Evolutionary conservation across 2,797 vertebrate species (phyloP).

Genomic region (Pantherophis alleghaniensis): DNA sequence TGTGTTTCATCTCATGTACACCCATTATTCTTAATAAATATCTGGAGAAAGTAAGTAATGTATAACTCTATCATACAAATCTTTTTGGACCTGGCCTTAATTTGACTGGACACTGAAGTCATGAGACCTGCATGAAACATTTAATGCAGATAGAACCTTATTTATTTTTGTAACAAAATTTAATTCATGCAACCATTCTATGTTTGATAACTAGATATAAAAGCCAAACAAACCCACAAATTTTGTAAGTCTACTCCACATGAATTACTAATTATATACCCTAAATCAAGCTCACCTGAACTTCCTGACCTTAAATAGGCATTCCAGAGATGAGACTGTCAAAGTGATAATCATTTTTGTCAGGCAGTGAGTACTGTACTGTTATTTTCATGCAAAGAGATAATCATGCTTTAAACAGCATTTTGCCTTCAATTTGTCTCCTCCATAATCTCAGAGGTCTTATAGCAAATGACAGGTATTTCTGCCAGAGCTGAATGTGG

Average conservation of each 20-base stretch:
- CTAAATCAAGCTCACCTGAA: neutral
- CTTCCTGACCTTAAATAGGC: conserved; percentile 15
- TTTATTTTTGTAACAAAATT: neutral
- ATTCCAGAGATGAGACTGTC: neutral
- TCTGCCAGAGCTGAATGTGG: conserved; percentile 18
- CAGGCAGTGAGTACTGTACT: neutral
- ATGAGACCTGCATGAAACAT: neutral
- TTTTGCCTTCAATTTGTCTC: conserved; percentile 29
- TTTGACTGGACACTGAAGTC: neutral
- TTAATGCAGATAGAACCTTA: neutral
- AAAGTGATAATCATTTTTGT: conserved; percentile 29
- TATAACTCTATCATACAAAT: neutral
- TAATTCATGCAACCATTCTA: neutral
- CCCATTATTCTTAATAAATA: neutral
- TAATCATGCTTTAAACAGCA: conserved; percentile 26
- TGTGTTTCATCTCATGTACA: neutral
- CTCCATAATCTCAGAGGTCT: conserved; percentile 13
- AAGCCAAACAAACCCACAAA: neutral
- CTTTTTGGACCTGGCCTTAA: neutral
- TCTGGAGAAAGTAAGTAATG: neutral
- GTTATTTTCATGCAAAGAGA: conserved; percentile 13
- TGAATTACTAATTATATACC: conserved; percentile 11
- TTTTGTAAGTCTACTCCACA: neutral
- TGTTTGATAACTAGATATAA: neutral
- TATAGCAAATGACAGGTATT: conserved; percentile 22